These are phyloP conservation scores for Disparrhopalites patrizii DNA, from an alignment of 2,888 invertebrate genomes.

Conservation along the genomic window DNA sequence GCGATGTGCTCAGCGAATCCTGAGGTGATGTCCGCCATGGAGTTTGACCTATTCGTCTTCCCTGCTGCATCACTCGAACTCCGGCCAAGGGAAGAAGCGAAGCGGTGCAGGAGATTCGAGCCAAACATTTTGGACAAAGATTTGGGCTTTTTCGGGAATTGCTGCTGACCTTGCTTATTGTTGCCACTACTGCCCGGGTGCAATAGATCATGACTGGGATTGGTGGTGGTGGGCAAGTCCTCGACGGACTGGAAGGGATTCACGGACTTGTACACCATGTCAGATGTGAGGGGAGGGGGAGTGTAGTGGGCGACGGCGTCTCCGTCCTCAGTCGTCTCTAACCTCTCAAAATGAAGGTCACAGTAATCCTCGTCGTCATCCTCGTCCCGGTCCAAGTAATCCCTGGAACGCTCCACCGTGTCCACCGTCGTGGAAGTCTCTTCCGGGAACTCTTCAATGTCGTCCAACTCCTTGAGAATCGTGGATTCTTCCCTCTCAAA, in stretches of 20 bases:
- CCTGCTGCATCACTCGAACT: conserved; percentile 31
- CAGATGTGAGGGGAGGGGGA: conserved; percentile 30
- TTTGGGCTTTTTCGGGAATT: conserved; percentile 27
- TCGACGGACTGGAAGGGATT: conserved; percentile 32
- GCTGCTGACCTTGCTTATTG: too few species aligned
- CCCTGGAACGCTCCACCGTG: conserved; percentile 33
- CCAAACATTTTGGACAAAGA: conserved; percentile 40
- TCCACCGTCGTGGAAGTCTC: background rate
- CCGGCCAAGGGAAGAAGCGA: conserved; percentile 29
- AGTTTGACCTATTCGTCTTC: conserved; percentile 12
- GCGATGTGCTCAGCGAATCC: conserved; percentile 43
- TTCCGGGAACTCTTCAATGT: conserved; percentile 35
- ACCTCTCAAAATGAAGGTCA: conserved; percentile 42
- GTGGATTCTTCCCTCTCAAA: conserved; percentile 29
- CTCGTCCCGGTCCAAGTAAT: conserved; percentile 39
- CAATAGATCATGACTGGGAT: background rate
- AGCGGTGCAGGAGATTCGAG: conserved; percentile 32
- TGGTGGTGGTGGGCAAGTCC: background rate
- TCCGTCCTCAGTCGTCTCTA: conserved; percentile 30
- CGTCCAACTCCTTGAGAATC: conserved; percentile 35
- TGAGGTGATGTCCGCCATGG: conserved; percentile 38
- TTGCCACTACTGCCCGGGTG: too few species aligned
- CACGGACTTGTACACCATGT: conserved; percentile 34
- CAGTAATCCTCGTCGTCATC: conserved; percentile 42
- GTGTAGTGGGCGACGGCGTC: conserved; percentile 4